Conservation (phyloP, 1,140 invertebrate genomes). For the Gonioctena quinquepunctata region DNA sequence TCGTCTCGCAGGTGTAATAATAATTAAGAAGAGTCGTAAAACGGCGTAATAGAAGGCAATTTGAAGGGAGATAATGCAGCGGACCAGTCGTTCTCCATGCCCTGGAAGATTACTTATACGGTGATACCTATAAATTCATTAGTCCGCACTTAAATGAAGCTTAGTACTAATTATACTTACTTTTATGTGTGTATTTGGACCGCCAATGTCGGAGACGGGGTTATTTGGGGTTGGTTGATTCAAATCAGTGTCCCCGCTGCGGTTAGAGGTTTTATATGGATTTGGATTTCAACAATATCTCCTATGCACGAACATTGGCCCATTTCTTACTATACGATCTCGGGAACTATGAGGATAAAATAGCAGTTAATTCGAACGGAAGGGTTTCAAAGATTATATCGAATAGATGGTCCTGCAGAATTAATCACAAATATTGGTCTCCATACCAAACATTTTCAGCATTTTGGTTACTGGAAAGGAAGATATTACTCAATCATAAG, state of each 20-base stretch:
- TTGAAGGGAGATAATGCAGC: constrained; percentile 35
- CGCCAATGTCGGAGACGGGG: not conserved
- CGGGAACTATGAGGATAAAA: too few relatives aligned
- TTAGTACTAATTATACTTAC: constrained; percentile 43
- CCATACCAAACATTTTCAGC: too few relatives aligned
- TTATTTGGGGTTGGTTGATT: not conserved
- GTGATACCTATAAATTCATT: constrained; percentile 49
- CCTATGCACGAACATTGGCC: too few relatives aligned
- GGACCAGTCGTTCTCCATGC: constrained; percentile 2
- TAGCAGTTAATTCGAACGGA: too few relatives aligned
- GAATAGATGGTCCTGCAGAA: too few relatives aligned
- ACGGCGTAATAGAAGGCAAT: constrained; percentile 31
- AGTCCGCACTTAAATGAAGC: constrained; percentile 42
- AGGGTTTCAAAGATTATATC: too few relatives aligned
- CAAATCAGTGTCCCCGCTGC: not conserved
- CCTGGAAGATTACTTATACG: constrained; percentile 40
- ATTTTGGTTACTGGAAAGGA: too few relatives aligned
- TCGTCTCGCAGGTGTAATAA: constrained; percentile 40
- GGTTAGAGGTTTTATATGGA: too few relatives aligned
- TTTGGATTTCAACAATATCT: too few relatives aligned
- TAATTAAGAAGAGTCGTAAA: constrained; percentile 35
- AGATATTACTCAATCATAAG: too few relatives aligned
- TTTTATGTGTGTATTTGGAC: constrained; percentile 43
- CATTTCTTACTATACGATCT: too few relatives aligned
- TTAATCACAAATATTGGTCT: too few relatives aligned